phyloP scores from a whole-genome alignment of 2,113 vertebrate genomes.

The Argyrosomus japonicus region DNA sequence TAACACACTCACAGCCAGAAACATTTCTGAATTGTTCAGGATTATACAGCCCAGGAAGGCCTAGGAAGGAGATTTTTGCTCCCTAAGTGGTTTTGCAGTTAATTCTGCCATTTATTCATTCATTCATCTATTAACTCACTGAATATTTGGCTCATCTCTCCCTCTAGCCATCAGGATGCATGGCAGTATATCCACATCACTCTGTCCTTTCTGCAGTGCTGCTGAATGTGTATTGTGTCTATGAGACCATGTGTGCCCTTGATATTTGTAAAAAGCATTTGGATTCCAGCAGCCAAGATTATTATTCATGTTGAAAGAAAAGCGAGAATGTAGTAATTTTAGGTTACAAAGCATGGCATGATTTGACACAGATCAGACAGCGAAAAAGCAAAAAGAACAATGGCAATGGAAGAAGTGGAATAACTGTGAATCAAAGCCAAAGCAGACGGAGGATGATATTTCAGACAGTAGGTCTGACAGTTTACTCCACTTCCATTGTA shows the following conservation, averaged over 20 bases:
- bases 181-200: slow-evolving; percentile 6
- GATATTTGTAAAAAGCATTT: slow-evolving; percentile 42
- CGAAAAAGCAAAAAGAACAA: slow-evolving; percentile 41
- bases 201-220: slow-evolving; percentile 11
- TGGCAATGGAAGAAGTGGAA: slow-evolving; percentile 23
- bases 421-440: slow-evolving; percentile 46
- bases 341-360: slow-evolving; percentile 45
- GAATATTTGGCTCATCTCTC: background rate
- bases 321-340: slow-evolving; percentile 47
- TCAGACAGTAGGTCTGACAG: background rate
- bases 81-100: slow-evolving; percentile 2
- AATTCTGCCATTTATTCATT: slow-evolving; percentile 6
- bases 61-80: background rate
- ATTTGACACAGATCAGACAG: slow-evolving; percentile 54
- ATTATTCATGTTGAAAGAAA: slow-evolving; percentile 31
- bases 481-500: slow-evolving; percentile 13
- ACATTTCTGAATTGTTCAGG: background rate
- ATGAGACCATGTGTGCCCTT: slow-evolving; percentile 44
- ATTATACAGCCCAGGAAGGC: background rate
- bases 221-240: slow-evolving; percentile 21
- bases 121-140: slow-evolving; percentile 3
- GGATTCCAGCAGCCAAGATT: slow-evolving; percentile 39
- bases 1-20: background rate
- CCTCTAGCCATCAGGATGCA: background rate
- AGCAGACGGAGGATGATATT: slow-evolving; percentile 25